These are phyloP conservation scores for Andrena praecox DNA, from an alignment of 2,888 invertebrate species.

Conservation along the genomic window DNA sequence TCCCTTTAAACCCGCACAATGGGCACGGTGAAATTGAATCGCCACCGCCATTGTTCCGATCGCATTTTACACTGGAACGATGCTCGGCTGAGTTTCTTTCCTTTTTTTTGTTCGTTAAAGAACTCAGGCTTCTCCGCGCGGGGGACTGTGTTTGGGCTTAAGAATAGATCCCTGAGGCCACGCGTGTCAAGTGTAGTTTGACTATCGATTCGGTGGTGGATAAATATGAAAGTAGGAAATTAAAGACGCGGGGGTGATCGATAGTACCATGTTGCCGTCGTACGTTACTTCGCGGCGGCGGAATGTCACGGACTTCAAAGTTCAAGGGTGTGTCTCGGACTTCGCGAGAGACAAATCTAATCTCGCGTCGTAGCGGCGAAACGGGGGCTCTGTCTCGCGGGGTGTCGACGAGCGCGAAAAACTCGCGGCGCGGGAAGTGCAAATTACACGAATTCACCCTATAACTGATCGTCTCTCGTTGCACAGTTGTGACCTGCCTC, in stretches of 20 bases:
- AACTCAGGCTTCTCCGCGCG: too few species aligned
- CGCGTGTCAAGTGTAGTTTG: background rate
- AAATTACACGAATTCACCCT: slow-evolving; percentile 45
- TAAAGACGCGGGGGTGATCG: background rate
- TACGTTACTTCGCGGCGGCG: background rate
- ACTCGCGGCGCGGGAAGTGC: slow-evolving; percentile 8
- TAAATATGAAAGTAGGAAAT: background rate
- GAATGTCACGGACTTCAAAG: slow-evolving; percentile 8
- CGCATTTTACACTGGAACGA: background rate
- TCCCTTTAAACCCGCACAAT: slow-evolving; percentile 37
- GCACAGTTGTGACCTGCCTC: slow-evolving; percentile 44
- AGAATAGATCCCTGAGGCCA: too few species aligned
- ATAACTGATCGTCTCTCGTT: slow-evolving; percentile 48
- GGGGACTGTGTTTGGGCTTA: too few species aligned
- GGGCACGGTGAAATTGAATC: slow-evolving; percentile 19
- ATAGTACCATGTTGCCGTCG: slow-evolving; percentile 15
- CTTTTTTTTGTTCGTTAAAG: background rate
- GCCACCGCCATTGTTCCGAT: slow-evolving; percentile 19
- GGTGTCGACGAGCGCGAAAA: slow-evolving; percentile 8
- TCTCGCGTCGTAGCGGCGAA: background rate
- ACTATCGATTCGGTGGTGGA: background rate
- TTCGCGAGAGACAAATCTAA: background rate
- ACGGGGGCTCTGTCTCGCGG: background rate
- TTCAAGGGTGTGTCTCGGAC: background rate
- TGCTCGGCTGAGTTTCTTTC: background rate